A percentile compares a stretch with the other conserved stretches of the same genome.
Evolutionary conservation across 1,140 invertebrate genomes (phyloP).

Genomic region (Neocloeon triangulifer): DNA sequence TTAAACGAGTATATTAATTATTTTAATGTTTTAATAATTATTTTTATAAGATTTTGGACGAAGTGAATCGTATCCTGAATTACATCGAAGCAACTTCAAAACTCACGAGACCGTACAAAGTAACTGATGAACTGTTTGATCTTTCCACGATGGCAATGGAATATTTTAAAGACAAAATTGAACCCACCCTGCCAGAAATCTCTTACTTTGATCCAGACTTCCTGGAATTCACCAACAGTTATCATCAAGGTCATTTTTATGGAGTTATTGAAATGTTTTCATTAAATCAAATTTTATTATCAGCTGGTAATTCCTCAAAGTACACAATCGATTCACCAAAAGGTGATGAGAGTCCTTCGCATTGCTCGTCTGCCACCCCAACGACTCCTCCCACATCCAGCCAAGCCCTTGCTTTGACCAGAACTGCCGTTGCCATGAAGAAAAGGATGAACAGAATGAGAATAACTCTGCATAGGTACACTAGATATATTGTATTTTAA

Average conservation of each 20-base stretch:
- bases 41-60: slow-evolving; percentile 31
- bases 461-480: no score
- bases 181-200: slow-evolving; percentile 64
- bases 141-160: slow-evolving; percentile 83
- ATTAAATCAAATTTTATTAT: slow-evolving; percentile 2
- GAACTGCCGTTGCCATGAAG: not conserved
- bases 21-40: not conserved
- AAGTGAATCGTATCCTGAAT: slow-evolving; percentile 57
- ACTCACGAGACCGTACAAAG: slow-evolving; percentile 59
- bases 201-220: slow-evolving; percentile 68
- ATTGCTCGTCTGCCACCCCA: no score
- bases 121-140: slow-evolving; percentile 79
- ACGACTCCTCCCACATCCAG: no score
- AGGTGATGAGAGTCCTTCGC: no score
- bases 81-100: slow-evolving; percentile 63
- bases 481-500: slow-evolving; percentile 3
- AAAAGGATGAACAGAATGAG: not conserved
- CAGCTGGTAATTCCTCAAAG: no score
- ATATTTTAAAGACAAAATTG: slow-evolving; percentile 76
- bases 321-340: no score
- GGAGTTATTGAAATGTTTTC: slow-evolving; percentile 5
- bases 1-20: no score
- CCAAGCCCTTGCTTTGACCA: slow-evolving; percentile 1
- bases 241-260: no score
- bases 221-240: slow-evolving; percentile 36